Evolutionary conservation across 2,113 vertebrate species (phyloP).

Genomic region (Tetraodon nigroviridis): DNA sequence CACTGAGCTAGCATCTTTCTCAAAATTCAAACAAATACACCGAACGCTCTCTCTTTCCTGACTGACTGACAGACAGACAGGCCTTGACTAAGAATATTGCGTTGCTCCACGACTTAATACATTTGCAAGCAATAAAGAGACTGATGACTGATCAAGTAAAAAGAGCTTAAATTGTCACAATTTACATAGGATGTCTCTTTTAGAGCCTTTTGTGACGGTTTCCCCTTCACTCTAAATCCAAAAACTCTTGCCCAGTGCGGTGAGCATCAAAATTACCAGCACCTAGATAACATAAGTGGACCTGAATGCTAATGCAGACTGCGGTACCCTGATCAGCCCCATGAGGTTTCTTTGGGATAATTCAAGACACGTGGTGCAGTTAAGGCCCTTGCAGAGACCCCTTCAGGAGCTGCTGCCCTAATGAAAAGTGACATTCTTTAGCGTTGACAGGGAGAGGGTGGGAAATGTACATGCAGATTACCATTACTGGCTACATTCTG

Average conservation of each 20-base stretch:
- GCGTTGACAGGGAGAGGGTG: conserved; percentile 20
- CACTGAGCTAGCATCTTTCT: too few relatives aligned
- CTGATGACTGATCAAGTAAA: background rate
- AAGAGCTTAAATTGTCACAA: background rate
- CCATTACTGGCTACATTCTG: conserved; percentile 36
- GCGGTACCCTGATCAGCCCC: background rate
- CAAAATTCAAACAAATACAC: too few relatives aligned
- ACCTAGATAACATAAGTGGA: background rate
- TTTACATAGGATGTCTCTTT: background rate
- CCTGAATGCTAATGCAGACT: background rate
- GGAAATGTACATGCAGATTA: conserved; percentile 25
- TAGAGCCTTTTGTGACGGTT: background rate
- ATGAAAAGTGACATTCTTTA: conserved; percentile 51
- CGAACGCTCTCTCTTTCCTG: too few relatives aligned
- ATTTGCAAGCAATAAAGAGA: conserved; percentile 8
- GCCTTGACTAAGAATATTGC: conserved; percentile 12
- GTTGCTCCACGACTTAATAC: conserved; percentile 27
- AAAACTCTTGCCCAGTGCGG: background rate
- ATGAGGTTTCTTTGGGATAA: conserved; percentile 1
- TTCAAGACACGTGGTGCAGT: conserved; percentile 32
- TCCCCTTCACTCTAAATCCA: conserved; percentile 4
- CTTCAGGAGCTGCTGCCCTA: conserved; percentile 48
- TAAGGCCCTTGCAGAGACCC: conserved; percentile 26
- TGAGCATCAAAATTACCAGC: background rate
- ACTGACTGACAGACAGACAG: conserved; percentile 24